A percentile compares a stretch with the other conserved stretches of the same genome.
phyloP scores from a whole-genome alignment of 1,140 invertebrate genomes.

The Archivesica marissinica region DNA sequence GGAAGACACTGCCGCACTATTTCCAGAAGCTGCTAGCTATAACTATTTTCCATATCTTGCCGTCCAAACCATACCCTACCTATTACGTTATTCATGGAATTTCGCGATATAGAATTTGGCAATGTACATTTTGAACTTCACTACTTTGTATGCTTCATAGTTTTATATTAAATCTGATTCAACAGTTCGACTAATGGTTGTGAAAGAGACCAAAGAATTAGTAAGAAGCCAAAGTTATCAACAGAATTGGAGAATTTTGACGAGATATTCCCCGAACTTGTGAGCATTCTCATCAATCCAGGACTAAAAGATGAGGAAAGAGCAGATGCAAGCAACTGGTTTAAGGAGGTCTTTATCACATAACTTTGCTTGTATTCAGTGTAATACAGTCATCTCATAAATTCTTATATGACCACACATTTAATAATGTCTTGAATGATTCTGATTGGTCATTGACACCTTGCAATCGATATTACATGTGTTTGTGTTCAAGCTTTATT shows the following conservation, averaged over 20 bases:
- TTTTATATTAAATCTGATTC: not conserved
- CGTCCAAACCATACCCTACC: too few relatives aligned
- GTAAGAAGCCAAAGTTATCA: constrained; percentile 1
- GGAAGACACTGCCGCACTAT: too few relatives aligned
- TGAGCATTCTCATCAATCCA: constrained; percentile 69
- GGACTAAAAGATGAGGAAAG: constrained; percentile 71
- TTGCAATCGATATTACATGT: not conserved
- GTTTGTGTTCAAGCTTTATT: too few relatives aligned
- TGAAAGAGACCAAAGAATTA: not conserved
- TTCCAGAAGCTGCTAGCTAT: too few relatives aligned
- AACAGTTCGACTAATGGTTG: not conserved
- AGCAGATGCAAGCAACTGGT: constrained; percentile 73
- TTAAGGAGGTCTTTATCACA: constrained; percentile 80
- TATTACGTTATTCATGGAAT: too few relatives aligned
- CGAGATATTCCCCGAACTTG: constrained; percentile 76
- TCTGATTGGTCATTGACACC: not conserved
- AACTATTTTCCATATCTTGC: too few relatives aligned
- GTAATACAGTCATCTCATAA: not conserved
- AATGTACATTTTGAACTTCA: too few relatives aligned
- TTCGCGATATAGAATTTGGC: too few relatives aligned
- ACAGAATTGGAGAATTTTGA: constrained; percentile 78
- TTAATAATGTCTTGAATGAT: not conserved
- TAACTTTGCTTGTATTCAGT: not conserved
- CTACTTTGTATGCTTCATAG: too few relatives aligned
- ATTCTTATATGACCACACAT: not conserved